Evolutionary conservation across 1,140 invertebrate species (phyloP).

Genomic region (Bombus pyrosoma): DNA sequence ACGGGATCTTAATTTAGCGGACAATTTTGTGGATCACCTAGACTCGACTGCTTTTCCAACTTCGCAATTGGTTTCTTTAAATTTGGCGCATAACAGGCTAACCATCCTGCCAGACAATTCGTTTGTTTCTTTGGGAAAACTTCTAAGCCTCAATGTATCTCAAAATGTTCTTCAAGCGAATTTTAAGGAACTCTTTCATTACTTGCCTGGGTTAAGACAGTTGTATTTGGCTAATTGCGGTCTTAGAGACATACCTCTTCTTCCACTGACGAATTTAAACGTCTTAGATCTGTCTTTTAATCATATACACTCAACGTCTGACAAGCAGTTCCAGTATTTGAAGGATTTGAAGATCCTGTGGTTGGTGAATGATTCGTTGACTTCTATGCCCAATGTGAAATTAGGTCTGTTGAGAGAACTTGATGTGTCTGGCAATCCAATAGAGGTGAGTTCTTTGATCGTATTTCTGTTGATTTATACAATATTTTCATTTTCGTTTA

Average conservation of each 20-base stretch:
- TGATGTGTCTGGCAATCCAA: constrained; percentile 86
- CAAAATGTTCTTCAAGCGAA: constrained; percentile 92
- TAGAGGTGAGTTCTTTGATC: constrained; percentile 80
- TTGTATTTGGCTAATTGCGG: constrained; percentile 89
- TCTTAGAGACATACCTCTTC: constrained; percentile 87
- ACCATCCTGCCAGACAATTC: constrained; percentile 94
- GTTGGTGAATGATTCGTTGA: constrained; percentile 87
- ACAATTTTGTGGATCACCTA: constrained; percentile 93
- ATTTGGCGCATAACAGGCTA: constrained; percentile 91
- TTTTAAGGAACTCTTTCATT: constrained; percentile 95
- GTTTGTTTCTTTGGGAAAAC: constrained; percentile 90
- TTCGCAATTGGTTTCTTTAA: constrained; percentile 89
- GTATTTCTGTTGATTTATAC: not conserved
- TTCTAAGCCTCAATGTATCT: constrained; percentile 91
- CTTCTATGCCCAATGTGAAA: constrained; percentile 84
- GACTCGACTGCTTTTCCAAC: constrained; percentile 94
- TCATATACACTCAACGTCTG: constrained; percentile 85
- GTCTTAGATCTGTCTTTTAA: constrained; percentile 90
- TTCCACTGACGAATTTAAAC: constrained; percentile 88
- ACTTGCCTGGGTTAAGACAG: constrained; percentile 90
- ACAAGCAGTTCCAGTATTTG: constrained; percentile 86
- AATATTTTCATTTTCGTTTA: not conserved
- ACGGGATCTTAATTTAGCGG: constrained; percentile 89
- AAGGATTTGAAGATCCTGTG: constrained; percentile 85
- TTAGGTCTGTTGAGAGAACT: constrained; percentile 84